Evolutionary conservation across 2,113 vertebrate species (phyloP), one percentile per base, ranked within the genome.

Genomic region (Falcunculus frontatus): DNA sequence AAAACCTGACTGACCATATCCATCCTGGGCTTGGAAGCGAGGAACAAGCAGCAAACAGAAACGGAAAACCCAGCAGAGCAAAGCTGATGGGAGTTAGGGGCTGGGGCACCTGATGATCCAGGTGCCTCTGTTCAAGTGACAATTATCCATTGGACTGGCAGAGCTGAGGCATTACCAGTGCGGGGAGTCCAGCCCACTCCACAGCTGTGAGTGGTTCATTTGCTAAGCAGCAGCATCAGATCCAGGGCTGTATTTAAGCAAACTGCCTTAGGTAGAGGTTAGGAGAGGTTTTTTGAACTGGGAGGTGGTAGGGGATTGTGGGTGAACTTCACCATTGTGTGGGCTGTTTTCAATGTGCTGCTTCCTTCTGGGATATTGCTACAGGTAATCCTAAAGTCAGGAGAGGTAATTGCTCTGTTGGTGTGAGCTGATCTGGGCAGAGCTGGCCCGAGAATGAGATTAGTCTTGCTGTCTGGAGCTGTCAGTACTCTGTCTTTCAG

Each of bases 241-340:
- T 8, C 26, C 3, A 67, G 47, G 16, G 50, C 21, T 41, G 13
- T 16, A 14, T 63, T 67, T 53, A 35, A 74, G 44, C 14, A 75
- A 25, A 62, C 26, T 46, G 41, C 29, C 41, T 65, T 33, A 4
- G 5, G 1, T 16, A 2, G 37, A 11, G 29, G 8, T 41, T 4
- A 33, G 22, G 1, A 44, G 35, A 10, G 29, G 4, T 3, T 89
- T 50, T 5, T 30, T 56, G 67, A 22, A 3, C 6, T 10, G 49
- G 13, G 11, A 74, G 1, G 29, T 10, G 32, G 42, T 3, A 44
- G 29, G 37, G 23, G 11, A 4, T 4, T 65, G 7, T 13, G 64
- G 5, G 18, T 25, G 47, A 60, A 37, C 9, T 3, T 11, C 2
- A 12, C 5, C 1, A 0, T 23, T 41, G 15, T 60, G 21, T 35